phyloP scores from a whole-genome alignment of 2,888 invertebrate species.

The Eilema depressum region DNA sequence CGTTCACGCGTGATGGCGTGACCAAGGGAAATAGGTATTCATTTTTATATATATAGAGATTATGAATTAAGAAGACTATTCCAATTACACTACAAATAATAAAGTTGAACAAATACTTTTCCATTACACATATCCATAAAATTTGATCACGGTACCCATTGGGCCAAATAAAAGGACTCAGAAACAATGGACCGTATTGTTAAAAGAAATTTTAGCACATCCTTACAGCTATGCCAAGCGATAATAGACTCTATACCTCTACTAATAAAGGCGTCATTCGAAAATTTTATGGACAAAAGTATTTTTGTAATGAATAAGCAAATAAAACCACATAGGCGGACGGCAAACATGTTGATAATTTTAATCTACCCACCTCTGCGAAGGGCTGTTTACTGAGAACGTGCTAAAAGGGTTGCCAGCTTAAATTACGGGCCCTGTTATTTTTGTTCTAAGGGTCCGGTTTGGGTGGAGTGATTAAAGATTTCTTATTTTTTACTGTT shows the following conservation, averaged over 20 bases:
- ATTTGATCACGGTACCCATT: conserved; percentile 24
- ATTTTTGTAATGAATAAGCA: conserved; percentile 57
- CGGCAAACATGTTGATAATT: conserved; percentile 69
- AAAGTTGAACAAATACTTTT: conserved; percentile 10
- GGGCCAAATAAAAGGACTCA: conserved; percentile 27
- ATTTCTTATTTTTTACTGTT: conserved; percentile 8
- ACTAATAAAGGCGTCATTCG: conserved; percentile 31
- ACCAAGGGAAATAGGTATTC: too few relatives aligned
- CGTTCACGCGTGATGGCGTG: too few relatives aligned
- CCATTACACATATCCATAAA: conserved; percentile 20
- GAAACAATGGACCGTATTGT: conserved; percentile 35
- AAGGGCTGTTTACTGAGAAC: conserved; percentile 63
- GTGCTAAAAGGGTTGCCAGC: conserved; percentile 69
- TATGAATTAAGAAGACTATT: not conserved
- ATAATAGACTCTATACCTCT: conserved; percentile 29
- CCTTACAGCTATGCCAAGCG: conserved; percentile 20
- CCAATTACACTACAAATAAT: not conserved
- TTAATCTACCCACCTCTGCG: conserved; percentile 65
- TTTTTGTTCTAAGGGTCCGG: conserved; percentile 50
- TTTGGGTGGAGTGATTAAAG: conserved; percentile 27
- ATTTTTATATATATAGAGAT: too few relatives aligned
- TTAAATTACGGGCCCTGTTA: conserved; percentile 66
- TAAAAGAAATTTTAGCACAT: conserved; percentile 22
- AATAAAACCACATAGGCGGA: conserved; percentile 61
- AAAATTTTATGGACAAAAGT: conserved; percentile 35